Conservation (phyloP, 2,888 invertebrate genomes). For the Oscheius myriophilus region DNA sequence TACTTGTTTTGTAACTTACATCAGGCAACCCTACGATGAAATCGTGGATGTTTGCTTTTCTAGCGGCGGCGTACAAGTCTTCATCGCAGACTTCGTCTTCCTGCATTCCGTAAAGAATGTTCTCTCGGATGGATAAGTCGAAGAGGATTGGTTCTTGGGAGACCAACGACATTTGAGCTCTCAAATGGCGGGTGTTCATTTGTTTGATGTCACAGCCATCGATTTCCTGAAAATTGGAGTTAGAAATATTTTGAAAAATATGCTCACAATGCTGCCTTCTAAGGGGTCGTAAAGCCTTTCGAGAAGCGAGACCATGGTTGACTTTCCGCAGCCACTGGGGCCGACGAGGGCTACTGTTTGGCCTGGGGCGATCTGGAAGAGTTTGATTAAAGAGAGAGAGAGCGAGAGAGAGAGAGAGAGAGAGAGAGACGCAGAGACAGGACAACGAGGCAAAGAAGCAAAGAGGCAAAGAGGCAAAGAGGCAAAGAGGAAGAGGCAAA, state of each 20-base stretch:
- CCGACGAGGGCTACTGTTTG: slow-evolving; percentile 73
- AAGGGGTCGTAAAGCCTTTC: slow-evolving; percentile 85
- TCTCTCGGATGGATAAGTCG: slow-evolving; percentile 70
- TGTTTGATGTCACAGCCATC: slow-evolving; percentile 69
- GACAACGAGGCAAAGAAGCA: too few species aligned
- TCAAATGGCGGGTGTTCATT: slow-evolving; percentile 66
- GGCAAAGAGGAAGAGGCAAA: too few species aligned
- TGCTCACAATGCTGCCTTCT: slow-evolving; percentile 76
- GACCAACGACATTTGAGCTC: slow-evolving; percentile 71
- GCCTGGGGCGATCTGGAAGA: slow-evolving; percentile 73
- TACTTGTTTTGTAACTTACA: slow-evolving; percentile 28
- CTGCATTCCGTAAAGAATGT: slow-evolving; percentile 66
- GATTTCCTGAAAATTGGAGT: slow-evolving; percentile 40
- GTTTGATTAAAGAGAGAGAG: too few species aligned
- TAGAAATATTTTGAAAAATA: too few species aligned
- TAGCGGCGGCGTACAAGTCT: slow-evolving; percentile 70
- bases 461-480: too few species aligned
- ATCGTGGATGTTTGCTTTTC: slow-evolving; percentile 72
- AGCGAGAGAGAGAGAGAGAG: too few species aligned
- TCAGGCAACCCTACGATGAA: slow-evolving; percentile 72
- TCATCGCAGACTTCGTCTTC: slow-evolving; percentile 62
- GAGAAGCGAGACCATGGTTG: slow-evolving; percentile 74
- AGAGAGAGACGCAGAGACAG: too few species aligned
- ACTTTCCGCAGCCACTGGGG: slow-evolving; percentile 73
- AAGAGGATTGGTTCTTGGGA: slow-evolving; percentile 73